Base-by-base conservation (phyloP, 1,140 invertebrate genomes). In the Andrena cerasifolii region DNA sequence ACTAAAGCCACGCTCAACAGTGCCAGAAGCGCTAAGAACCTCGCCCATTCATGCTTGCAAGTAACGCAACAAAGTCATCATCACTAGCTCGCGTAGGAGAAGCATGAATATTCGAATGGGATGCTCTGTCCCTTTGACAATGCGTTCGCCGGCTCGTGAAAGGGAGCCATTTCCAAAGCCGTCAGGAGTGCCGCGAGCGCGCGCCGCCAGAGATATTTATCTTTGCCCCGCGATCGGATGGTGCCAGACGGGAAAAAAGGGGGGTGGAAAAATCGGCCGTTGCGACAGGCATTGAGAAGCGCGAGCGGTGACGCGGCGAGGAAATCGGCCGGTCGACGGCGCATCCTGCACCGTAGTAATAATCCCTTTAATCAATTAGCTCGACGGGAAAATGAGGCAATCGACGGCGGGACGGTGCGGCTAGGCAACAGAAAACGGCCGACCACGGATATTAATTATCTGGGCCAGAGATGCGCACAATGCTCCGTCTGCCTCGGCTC, bases 371-470 rank as follows among this genome's bases (percentile, higher is more conserved):
- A 89, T 88, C 86, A 89, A 89, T 89, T 88, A 88, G 78, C 78
- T 82, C 72, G 78, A 78, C 67, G 65, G 78, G 51, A 61, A 70
- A 78, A 77, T 83, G 79, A 84, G 72, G 87, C 78, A 84, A 84
- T 74, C 80, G 59, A 71, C 26, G 36, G n/a, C n/a, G n/a, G 53
- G 54, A 66, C 33, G 63, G 24, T 14, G 54, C 3, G 43, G 54
- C 81, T 73, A 75, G 79, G 40, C 53, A 10, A 31, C 63, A 77
- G 78, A 76, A 80, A 82, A 80, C 78, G 73, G 65, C 67, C 78
- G 66, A 73, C 61, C 71, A 87, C 83, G 87, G 84, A 88, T 89
- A 89, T 88, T 89, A 88, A 89, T 89, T 89, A 89, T 89, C 87
- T 88, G 31, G 88, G 86, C 87, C 88, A 87, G 61, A 86, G 81